Evolutionary conservation across 2,113 vertebrate species (phyloP).

Genomic region (Eonycteris spelaea): DNA sequence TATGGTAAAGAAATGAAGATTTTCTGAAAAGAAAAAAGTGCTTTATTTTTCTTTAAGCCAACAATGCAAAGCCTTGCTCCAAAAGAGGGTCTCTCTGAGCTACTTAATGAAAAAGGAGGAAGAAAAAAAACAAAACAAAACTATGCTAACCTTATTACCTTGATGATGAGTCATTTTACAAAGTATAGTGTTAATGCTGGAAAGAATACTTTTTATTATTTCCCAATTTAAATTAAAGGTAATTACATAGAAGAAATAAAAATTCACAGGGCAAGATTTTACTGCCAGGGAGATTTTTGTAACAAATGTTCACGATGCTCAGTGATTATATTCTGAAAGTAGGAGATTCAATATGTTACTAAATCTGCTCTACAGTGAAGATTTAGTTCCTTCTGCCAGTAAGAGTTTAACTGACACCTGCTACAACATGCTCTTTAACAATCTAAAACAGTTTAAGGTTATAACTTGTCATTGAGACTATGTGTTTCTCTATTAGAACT

Average conservation of each 20-base stretch:
- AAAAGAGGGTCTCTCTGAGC: conserved; percentile 4
- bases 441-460: not conserved
- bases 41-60: not conserved
- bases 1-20: not conserved
- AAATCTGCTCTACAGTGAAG: conserved; percentile 17
- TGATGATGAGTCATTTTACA: not conserved
- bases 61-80: not conserved
- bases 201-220: not conserved
- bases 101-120: not conserved
- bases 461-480: not conserved
- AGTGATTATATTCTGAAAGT: conserved; percentile 10
- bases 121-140: too few species aligned
- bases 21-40: not conserved
- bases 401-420: conserved; percentile 1
- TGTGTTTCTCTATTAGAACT: conserved; percentile 18
- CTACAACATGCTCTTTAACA: not conserved
- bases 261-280: conserved; percentile 71
- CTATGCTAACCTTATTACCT: not conserved
- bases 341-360: not conserved
- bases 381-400: not conserved
- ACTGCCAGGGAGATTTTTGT: conserved; percentile 58
- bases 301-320: not conserved
- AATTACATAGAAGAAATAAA: conserved; percentile 14
- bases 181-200: not conserved
- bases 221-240: conserved; percentile 22